These are phyloP conservation scores for Aleiodes alternator DNA, from an alignment of 2,888 invertebrate species.

Conservation along the genomic window DNA sequence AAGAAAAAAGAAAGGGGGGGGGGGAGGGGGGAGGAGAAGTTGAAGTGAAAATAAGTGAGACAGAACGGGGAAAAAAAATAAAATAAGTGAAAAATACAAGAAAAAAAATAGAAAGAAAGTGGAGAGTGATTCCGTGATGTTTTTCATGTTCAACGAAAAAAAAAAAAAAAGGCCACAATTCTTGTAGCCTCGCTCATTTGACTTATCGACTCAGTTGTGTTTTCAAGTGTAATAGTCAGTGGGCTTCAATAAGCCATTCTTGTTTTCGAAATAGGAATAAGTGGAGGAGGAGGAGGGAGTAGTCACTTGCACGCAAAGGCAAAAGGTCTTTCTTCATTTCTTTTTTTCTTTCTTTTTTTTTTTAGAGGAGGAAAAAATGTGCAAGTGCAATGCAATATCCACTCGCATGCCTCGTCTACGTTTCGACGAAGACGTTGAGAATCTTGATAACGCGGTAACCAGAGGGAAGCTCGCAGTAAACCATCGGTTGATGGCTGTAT, in stretches of 20 bases:
- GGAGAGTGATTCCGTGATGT: neutral
- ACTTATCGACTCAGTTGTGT: constrained; percentile 34
- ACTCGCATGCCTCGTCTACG: constrained; percentile 63
- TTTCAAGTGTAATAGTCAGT: constrained; percentile 18
- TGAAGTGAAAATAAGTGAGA: constrained; percentile 1
- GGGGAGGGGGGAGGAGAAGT: neutral
- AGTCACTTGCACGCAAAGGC: constrained; percentile 26
- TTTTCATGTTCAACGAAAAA: constrained; percentile 8
- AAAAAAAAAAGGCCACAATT: neutral
- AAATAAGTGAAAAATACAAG: neutral
- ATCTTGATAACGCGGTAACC: constrained; percentile 61
- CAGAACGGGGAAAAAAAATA: too few species aligned
- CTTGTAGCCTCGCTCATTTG: neutral
- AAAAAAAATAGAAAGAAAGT: constrained; percentile 6
- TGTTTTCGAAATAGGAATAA: constrained; percentile 32
- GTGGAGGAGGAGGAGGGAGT: constrained; percentile 16
- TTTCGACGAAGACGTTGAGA: constrained; percentile 58
- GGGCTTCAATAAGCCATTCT: constrained; percentile 33
- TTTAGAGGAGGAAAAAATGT: constrained; percentile 34
- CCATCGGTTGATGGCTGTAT: constrained; percentile 48
- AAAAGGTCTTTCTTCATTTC: constrained; percentile 2
- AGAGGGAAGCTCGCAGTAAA: constrained; percentile 47
- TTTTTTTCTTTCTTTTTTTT: constrained; percentile 30
- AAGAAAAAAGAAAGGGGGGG: too few species aligned
- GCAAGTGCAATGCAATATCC: constrained; percentile 44